A percentile compares a stretch with the other conserved stretches of the same genome.
Evolutionary conservation across 2,888 invertebrate species (phyloP).

Genomic region (Gandaritis pyraliata): DNA sequence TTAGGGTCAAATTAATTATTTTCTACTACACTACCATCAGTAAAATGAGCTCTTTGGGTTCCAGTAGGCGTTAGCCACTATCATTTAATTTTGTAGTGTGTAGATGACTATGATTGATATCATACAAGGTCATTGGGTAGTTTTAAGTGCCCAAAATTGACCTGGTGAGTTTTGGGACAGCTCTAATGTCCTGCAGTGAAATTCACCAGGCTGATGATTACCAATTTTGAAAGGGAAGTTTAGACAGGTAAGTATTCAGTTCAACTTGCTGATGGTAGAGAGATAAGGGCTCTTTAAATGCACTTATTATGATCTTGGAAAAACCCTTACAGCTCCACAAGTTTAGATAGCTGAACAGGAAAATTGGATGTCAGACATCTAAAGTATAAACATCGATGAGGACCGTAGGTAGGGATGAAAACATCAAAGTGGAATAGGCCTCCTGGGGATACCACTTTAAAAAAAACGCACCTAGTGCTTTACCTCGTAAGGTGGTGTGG

Average conservation of each 20-base stretch:
- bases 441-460: constrained; percentile 56
- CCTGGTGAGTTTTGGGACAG: not conserved
- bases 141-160: too few relatives aligned
- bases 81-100: too few relatives aligned
- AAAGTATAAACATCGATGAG: not conserved
- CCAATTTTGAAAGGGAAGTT: not conserved
- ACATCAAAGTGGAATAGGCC: constrained; percentile 50
- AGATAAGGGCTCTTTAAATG: constrained; percentile 24
- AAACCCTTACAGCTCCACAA: too few relatives aligned
- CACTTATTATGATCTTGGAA: constrained; percentile 7
- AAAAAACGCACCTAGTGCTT: constrained; percentile 54
- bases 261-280: constrained; percentile 3
- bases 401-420: not conserved
- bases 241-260: constrained; percentile 13
- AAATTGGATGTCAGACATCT: not conserved
- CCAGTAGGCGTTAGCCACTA: too few relatives aligned
- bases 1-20: too few relatives aligned
- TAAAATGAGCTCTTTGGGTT: too few relatives aligned
- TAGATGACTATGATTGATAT: too few relatives aligned
- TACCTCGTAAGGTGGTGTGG: constrained; percentile 56
- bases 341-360: too few relatives aligned
- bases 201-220: too few relatives aligned
- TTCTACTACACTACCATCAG: too few relatives aligned
- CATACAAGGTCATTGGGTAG: too few relatives aligned
- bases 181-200: too few relatives aligned